phyloP scores from a whole-genome alignment of 2,888 invertebrate species.

The Campopleginae sp. region DNA sequence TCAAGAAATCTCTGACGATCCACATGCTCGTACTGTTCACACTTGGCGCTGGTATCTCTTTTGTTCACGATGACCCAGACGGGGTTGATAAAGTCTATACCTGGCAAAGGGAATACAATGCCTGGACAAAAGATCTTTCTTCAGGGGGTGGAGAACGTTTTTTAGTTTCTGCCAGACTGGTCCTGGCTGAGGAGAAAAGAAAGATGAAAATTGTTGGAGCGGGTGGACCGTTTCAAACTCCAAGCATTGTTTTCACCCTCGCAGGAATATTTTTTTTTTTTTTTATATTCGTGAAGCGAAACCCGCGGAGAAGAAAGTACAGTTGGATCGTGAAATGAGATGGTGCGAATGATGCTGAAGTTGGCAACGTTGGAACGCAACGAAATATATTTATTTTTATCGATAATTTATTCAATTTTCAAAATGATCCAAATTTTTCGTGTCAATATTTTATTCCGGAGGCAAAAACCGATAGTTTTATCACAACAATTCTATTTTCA shows the following conservation, averaged over 20 bases:
- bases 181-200: neutral
- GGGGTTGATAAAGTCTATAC: constrained; percentile 2
- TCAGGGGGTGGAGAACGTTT: constrained; percentile 16
- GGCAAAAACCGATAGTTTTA: too few species aligned
- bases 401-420: too few species aligned
- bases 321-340: neutral
- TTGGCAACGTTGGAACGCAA: too few species aligned
- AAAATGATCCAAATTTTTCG: too few species aligned
- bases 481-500: too few species aligned
- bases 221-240: constrained; percentile 4
- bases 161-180: neutral
- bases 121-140: constrained; percentile 30
- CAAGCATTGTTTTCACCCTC: constrained; percentile 44
- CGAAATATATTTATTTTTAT: too few species aligned
- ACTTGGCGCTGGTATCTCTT: neutral
- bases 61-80: neutral
- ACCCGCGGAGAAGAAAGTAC: constrained; percentile 1
- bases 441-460: too few species aligned
- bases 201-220: constrained; percentile 4
- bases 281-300: neutral
- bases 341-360: too few species aligned
- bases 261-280: neutral
- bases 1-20: neutral
- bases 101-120: constrained; percentile 6
- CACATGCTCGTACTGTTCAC: constrained; percentile 4